These are phyloP conservation scores for Mycetomoellerius zeteki DNA, from an alignment of 1,140 invertebrate genomes.

Conservation along the genomic window DNA sequence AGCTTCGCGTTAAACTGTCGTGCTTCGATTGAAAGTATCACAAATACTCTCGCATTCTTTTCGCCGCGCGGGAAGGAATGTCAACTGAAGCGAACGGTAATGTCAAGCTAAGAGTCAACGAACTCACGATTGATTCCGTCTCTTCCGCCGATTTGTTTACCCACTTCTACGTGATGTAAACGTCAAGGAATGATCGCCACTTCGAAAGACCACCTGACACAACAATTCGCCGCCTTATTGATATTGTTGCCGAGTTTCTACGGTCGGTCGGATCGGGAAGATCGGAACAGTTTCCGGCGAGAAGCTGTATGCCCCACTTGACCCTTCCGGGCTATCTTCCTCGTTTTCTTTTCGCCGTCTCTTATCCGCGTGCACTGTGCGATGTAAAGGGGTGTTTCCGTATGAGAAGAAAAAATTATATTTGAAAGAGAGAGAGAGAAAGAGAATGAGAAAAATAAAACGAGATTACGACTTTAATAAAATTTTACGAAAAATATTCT, in stretches of 20 bases:
- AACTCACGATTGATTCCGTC: conserved; percentile 44
- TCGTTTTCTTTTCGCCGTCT: background rate
- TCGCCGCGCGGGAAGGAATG: background rate
- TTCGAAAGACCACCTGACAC: conserved; percentile 56
- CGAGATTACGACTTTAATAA: background rate
- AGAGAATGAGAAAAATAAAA: background rate
- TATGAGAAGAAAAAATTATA: background rate
- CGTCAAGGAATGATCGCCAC: conserved; percentile 34
- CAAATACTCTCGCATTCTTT: background rate
- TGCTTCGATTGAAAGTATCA: background rate
- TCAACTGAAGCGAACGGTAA: conserved; percentile 23
- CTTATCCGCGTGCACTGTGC: conserved; percentile 9
- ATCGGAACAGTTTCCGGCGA: conserved; percentile 60
- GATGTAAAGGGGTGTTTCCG: background rate
- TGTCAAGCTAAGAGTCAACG: conserved; percentile 27
- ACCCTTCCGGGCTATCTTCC: conserved; percentile 29
- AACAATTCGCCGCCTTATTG: conserved; percentile 55
- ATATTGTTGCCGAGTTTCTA: conserved; percentile 50
- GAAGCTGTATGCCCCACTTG: conserved; percentile 47
- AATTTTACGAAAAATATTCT: background rate
- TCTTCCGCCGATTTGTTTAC: conserved; percentile 52
- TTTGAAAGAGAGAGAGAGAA: background rate
- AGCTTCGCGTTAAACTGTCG: background rate
- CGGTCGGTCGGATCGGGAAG: conserved; percentile 32
- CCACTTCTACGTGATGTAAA: conserved; percentile 35